Conservation (phyloP, 2,888 invertebrate genomes). For the Chrysolina haemoptera region DNA sequence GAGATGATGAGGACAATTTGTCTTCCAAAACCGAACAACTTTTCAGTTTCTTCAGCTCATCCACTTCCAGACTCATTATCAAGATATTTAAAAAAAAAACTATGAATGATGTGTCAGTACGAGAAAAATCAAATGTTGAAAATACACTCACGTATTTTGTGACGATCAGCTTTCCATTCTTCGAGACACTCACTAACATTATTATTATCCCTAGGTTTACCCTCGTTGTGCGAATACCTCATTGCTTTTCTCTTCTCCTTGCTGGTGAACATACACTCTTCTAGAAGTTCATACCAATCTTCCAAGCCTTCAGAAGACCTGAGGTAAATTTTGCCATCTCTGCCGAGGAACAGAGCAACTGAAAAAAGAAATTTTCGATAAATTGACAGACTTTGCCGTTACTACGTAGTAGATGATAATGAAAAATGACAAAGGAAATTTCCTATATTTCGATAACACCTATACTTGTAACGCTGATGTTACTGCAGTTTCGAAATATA, state of each 20-base stretch:
- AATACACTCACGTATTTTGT: conserved; percentile 68
- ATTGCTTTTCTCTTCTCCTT: conserved; percentile 76
- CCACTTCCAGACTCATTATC: too few species aligned
- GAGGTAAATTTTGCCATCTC: conserved; percentile 70
- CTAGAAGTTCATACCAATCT: conserved; percentile 78
- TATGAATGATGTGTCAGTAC: too few species aligned
- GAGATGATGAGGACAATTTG: too few species aligned
- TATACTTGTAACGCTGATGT: too few species aligned
- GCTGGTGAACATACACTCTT: conserved; percentile 77
- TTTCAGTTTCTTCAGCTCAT: too few species aligned
- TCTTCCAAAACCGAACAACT: too few species aligned
- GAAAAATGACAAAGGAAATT: too few species aligned
- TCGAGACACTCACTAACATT: conserved; percentile 71
- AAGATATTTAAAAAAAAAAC: too few species aligned
- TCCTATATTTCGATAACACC: too few species aligned
- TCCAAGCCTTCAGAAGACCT: conserved; percentile 74
- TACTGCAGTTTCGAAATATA: too few species aligned
- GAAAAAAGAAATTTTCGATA: conserved; percentile 56
- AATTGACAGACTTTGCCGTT: too few species aligned
- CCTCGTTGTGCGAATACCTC: conserved; percentile 69
- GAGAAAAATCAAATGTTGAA: neutral
- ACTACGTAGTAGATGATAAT: too few species aligned
- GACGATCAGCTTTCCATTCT: conserved; percentile 72
- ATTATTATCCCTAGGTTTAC: conserved; percentile 66
- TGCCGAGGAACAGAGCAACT: conserved; percentile 73